Evolutionary conservation across 2,888 invertebrate genomes (phyloP), one percentile per base, ranked within the genome.

Genomic region (Xestia sexstrigata): DNA sequence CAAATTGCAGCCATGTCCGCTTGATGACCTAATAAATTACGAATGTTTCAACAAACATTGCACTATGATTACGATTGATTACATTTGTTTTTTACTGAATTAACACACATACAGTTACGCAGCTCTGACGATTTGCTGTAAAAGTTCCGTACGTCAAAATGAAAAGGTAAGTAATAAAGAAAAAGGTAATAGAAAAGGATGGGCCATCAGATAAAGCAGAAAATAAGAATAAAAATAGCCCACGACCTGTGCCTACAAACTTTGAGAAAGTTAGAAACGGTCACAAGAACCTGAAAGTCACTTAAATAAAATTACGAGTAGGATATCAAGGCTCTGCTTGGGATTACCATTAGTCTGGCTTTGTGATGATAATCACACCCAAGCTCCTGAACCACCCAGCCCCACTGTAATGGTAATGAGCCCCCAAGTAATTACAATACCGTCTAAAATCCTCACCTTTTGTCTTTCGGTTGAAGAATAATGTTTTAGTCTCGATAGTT

Each of bases 391-490:
- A 15, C 60, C 65, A n/a, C 35, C 69, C 47, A 58, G 47, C 68
- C 67, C 73, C 17, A 77, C 67, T 85, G 74, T 84, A 74, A 90
- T 86, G 84, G 72, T 90, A 90, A 92, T 91, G 89, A 89, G 45
- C 60, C 77, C 11, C 66, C 78, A 65, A 67, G 78, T 88, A 89
- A 91, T 91, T 91, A 91, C 87, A 86, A 69, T 78, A 69, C 58
- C 45, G 62, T 65, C 63, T 81, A 42, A 45, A 77, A n/a, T 77
- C 58, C 58, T 52, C 62, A 55, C 13, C 13, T 70, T 74, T 52
- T 60, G 47, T 66, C 17, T 72, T 65, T 58, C 8, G 23, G 17
- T 26, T 52, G 45, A 30, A 62, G 30, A 70, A n/a, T 55, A 11
- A 55, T 3, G 11, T 11, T 11, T 20, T 23, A 9, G 3, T 52